Base-by-base conservation (phyloP, 1,140 invertebrate genomes). In the Maconellicoccus hirsutus region DNA sequence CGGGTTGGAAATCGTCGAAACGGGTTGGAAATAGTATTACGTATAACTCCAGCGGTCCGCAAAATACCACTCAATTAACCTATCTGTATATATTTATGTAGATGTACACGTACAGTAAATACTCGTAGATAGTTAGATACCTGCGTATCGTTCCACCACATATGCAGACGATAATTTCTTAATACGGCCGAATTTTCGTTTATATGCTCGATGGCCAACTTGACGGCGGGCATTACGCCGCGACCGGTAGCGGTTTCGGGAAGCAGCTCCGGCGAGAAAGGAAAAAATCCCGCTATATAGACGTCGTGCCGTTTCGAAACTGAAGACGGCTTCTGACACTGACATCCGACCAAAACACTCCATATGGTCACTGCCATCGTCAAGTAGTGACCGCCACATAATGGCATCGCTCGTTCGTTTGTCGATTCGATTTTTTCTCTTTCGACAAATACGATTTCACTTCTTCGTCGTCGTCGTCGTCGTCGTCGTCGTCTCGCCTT, bases 81-180 rank as follows among this genome's bases (percentile, higher is more conserved):
- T n/a, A n/a, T n/a, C n/a, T n/a, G n/a, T n/a, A n/a, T n/a, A n/a
- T n/a, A n/a, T n/a, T n/a, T n/a, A n/a, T n/a, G n/a, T n/a, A n/a
- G n/a, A n/a, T n/a, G n/a, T n/a, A n/a, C n/a, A n/a, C n/a, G n/a
- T n/a, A n/a, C n/a, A n/a, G n/a, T n/a, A n/a, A n/a, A n/a, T n/a
- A n/a, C n/a, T n/a, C n/a, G n/a, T n/a, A n/a, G n/a, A n/a, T n/a
- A n/a, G n/a, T n/a, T n/a, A n/a, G n/a, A 83, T 78, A 96, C 94
- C 89, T 93, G 87, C 1, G 93, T 96, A 76, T 96, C 92, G 78
- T 96, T 96, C 90, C 91, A 94, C 86, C 90, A 91, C 86, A 96
- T 93, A 77, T 93, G 91, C 61, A 96, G 85, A 33, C 90, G 84
- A 79, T 95, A 94, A 79, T 93, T 92, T 70, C 87, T 83, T 12